These are phyloP conservation scores for Sisor rabdophorus DNA, from an alignment of 2,113 vertebrate species.

Conservation along the genomic window DNA sequence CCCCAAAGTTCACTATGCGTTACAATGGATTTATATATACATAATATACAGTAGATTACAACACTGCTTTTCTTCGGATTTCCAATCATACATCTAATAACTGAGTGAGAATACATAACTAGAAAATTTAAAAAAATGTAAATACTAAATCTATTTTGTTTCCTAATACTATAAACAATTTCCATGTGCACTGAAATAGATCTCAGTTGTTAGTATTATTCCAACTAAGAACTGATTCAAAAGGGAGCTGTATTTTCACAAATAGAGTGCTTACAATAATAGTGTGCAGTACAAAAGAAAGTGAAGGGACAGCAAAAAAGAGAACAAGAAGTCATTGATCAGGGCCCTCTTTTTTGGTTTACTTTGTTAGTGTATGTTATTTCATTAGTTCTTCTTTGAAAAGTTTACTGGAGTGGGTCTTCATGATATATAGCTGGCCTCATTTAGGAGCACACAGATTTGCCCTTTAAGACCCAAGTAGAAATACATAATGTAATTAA, in stretches of 20 bases:
- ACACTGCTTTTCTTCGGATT: too few relatives aligned
- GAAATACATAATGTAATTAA: background rate
- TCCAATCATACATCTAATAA: too few relatives aligned
- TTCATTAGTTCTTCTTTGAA: conserved; percentile 10
- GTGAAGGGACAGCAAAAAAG: conserved; percentile 5
- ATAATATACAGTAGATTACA: too few relatives aligned
- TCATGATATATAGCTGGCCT: conserved; percentile 7
- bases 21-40: too few relatives aligned
- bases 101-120: too few relatives aligned
- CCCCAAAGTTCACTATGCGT: too few relatives aligned
- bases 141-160: too few relatives aligned
- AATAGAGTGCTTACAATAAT: conserved; percentile 14
- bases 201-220: conserved; percentile 39
- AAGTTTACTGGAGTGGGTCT: background rate
- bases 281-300: conserved; percentile 21
- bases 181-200: too few relatives aligned
- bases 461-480: background rate
- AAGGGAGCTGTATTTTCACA: conserved; percentile 24
- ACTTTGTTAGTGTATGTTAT: background rate
- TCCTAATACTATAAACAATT: too few relatives aligned
- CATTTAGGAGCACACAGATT: background rate
- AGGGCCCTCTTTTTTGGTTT: conserved; percentile 9
- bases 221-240: conserved; percentile 27
- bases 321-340: background rate
- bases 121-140: too few relatives aligned